Base-by-base conservation (phyloP, 2,797 vertebrate species). In the Garrulus glandarius region DNA sequence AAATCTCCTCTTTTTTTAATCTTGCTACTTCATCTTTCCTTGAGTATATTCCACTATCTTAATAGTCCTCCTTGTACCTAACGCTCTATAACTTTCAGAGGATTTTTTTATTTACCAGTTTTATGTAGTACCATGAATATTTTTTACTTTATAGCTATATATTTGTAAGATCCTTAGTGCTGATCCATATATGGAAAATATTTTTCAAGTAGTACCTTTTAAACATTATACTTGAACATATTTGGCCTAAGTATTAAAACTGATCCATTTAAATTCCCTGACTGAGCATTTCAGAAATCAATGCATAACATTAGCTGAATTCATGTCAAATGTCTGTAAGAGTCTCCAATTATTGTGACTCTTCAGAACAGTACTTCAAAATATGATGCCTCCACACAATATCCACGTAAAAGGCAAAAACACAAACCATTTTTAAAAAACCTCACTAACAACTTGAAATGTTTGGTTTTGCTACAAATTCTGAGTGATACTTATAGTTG, bases 371-470 rank as follows among this genome's bases (percentile, higher is more conserved):
- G 6, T 53, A 59, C n/a, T 74, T 81, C 26, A 87, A 93, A 84
- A 60, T 63, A 55, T 5, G 4, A 47, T 50, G 12, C 10, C 7
- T 84, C 11, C 10, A 23, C 0, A 2, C 26, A 83, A 74, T 19
- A 70, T 10, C 27, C 37, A 67, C 17, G 8, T 24, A 52, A 70
- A 90, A 84, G 24, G 11, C 41, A 10, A 74, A 77, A 57, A 1
- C 0, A 0, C 1, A 47, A 64, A 78, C 5, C 23, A 36, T n/a
- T 65, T 46, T 10, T 0, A 1, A 47, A 41, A 36, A 29, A 27
- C 10, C 15, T 26, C 24, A 52, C 18, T 60, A 44, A 64, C 2
- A 0, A 46, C n/a, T 43, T 26, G 32, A 61, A 68, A 86, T 30
- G 6, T 12, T 92, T 89, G 27, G 44, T 68, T 91, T 94, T 90